Evolutionary conservation across 2,113 vertebrate species (phyloP).

Genomic region (Podarcis raffonei): DNA sequence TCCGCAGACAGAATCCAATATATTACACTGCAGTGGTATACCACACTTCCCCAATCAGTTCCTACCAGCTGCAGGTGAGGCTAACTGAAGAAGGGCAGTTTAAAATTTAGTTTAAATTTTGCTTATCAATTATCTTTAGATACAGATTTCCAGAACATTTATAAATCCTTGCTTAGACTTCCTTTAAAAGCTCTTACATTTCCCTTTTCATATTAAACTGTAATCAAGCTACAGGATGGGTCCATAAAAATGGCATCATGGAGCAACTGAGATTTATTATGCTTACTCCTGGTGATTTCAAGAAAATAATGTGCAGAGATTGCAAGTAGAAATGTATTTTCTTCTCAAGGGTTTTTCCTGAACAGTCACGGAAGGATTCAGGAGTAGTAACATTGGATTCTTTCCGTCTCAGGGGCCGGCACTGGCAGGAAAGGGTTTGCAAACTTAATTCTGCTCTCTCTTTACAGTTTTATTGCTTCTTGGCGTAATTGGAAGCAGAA

Average conservation of each 20-base stretch:
- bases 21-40: background rate
- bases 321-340: background rate
- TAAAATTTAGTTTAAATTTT: background rate
- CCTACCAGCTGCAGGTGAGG: background rate
- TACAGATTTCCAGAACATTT: background rate
- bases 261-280: background rate
- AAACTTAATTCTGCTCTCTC: background rate
- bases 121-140: background rate
- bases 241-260: background rate
- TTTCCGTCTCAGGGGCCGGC: background rate
- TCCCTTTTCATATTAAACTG: background rate
- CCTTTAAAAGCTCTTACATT: background rate
- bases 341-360: background rate
- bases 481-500: slow-evolving; percentile 14
- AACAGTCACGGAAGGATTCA: background rate
- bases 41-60: background rate
- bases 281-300: background rate
- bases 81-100: background rate
- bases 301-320: background rate
- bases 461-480: slow-evolving; percentile 25
- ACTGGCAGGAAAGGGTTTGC: slow-evolving; percentile 3
- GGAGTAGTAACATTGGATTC: background rate
- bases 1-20: background rate
- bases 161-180: background rate
- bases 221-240: background rate